Evolutionary conservation across 2,113 vertebrate species (phyloP).

Genomic region (Nothoprocta perdicaria): DNA sequence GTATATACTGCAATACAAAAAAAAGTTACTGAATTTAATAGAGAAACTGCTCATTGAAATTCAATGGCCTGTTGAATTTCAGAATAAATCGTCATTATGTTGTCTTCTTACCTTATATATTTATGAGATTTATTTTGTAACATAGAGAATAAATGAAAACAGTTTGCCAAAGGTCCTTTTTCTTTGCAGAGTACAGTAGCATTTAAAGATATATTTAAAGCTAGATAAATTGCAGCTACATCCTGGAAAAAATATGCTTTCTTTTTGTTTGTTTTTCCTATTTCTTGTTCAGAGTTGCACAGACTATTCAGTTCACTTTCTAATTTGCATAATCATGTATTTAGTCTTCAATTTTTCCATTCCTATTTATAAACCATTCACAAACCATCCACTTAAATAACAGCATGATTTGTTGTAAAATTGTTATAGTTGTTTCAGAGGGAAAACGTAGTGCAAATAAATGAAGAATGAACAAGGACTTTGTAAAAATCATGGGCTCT

Average conservation of each 20-base stretch:
- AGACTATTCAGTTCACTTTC: slow-evolving; percentile 35
- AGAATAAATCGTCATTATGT: slow-evolving; percentile 54
- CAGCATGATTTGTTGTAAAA: slow-evolving; percentile 53
- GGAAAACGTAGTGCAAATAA: slow-evolving; percentile 62
- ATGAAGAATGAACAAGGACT: slow-evolving; percentile 46
- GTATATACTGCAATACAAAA: slow-evolving; percentile 44
- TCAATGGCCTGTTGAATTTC: slow-evolving; percentile 38
- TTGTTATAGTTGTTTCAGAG: slow-evolving; percentile 50
- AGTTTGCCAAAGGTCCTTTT: neutral
- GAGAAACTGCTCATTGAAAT: slow-evolving; percentile 27
- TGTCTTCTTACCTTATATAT: slow-evolving; percentile 18
- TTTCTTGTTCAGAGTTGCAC: slow-evolving; percentile 40
- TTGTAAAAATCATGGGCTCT: slow-evolving; percentile 38
- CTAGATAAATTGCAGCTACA: slow-evolving; percentile 27
- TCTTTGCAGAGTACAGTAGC: neutral
- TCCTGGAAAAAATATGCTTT: slow-evolving; percentile 1
- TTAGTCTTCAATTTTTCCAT: slow-evolving; percentile 61
- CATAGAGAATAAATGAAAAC: neutral
- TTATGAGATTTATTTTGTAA: slow-evolving; percentile 19
- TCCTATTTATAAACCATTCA: slow-evolving; percentile 64
- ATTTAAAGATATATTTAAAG: slow-evolving; percentile 31
- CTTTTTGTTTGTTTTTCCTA: neutral
- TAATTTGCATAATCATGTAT: slow-evolving; percentile 62
- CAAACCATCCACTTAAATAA: slow-evolving; percentile 61
- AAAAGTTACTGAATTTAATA: slow-evolving; percentile 42